A percentile compares a stretch with the other conserved stretches of the same genome.
These are phyloP conservation scores for Tragelaphus imberbis DNA, from an alignment of 2,113 vertebrate species.

Conservation along the genomic window DNA sequence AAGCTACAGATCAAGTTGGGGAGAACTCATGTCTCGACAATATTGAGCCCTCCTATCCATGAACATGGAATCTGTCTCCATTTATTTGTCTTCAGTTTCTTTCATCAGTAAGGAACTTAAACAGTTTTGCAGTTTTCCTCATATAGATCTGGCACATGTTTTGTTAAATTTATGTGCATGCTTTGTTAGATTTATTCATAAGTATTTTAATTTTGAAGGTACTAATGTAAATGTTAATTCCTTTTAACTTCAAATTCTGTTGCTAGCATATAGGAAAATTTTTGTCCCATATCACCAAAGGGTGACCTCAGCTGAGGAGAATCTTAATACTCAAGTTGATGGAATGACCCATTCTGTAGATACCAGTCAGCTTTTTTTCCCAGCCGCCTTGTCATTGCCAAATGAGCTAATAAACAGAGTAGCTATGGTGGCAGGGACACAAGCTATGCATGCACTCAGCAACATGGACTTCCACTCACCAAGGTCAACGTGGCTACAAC, in stretches of 20 bases:
- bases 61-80: background rate
- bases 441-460: background rate
- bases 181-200: background rate
- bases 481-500: background rate
- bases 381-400: background rate
- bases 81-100: background rate
- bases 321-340: background rate
- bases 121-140: background rate
- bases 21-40: background rate
- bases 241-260: background rate
- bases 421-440: background rate
- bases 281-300: background rate
- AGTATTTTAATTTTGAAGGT: background rate
- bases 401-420: background rate
- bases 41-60: background rate
- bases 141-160: background rate
- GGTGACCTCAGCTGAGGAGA: background rate
- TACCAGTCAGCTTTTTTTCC: background rate
- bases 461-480: background rate
- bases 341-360: background rate
- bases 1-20: background rate
- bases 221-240: background rate
- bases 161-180: background rate
- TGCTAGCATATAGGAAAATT: background rate
- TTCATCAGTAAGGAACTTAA: background rate